Percentiles rank a stretch among this genome's conserved stretches.
phyloP scores from a whole-genome alignment of 2,113 vertebrate genomes.

The human (Homo sapiens) region DNA sequence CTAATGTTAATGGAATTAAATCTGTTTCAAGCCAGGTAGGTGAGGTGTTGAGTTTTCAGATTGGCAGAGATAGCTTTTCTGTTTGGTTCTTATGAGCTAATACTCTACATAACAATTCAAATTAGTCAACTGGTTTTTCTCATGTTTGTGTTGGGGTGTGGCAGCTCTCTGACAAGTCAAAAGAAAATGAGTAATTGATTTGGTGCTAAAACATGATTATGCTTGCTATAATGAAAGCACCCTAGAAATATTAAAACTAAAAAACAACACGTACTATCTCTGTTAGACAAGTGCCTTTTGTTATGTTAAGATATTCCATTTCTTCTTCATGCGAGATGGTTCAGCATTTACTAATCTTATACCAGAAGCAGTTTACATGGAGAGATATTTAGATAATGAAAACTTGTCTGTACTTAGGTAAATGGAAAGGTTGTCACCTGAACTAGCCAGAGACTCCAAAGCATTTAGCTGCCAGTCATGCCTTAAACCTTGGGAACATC shows the following conservation, averaged over 20 bases:
- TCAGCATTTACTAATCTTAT: constrained; percentile 44
- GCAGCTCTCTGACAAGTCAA: constrained; percentile 58
- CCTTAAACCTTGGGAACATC: neutral
- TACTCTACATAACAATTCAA: neutral
- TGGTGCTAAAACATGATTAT: constrained; percentile 72
- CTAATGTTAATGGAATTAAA: neutral
- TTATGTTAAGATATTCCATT: constrained; percentile 47
- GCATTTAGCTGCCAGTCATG: neutral
- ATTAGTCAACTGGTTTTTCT: constrained; percentile 66
- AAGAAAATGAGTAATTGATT: constrained; percentile 78
- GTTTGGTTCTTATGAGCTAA: neutral
- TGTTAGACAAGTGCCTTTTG: constrained; percentile 65
- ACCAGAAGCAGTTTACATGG: neutral
- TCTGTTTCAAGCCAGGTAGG: neutral
- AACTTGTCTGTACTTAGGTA: neutral
- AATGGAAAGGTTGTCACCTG: neutral
- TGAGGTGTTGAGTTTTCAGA: neutral
- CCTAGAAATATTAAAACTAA: constrained; percentile 8
- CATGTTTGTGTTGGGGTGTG: constrained; percentile 60
- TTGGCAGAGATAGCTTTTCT: neutral
- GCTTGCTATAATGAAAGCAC: constrained; percentile 65
- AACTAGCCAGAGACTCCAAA: neutral
- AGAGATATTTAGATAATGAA: neutral
- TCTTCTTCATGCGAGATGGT: constrained; percentile 65
- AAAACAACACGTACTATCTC: neutral